These are phyloP conservation scores for Urocolius indicus DNA, from an alignment of 2,113 vertebrate species.

Conservation along the genomic window DNA sequence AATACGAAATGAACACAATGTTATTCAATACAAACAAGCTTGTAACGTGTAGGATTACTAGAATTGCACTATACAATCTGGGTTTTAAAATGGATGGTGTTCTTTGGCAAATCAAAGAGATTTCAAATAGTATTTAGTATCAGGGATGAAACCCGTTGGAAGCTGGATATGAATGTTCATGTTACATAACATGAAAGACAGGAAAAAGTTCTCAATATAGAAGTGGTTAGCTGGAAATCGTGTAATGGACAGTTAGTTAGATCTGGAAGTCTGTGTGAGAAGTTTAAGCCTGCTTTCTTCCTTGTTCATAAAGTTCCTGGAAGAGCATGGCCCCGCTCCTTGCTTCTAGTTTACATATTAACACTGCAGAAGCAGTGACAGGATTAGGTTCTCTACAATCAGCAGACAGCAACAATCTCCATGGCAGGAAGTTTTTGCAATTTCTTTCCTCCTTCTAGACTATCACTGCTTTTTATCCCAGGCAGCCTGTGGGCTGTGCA, in stretches of 20 bases:
- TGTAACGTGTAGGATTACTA: conserved; percentile 76
- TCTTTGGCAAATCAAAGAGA: conserved; percentile 40
- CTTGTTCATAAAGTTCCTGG: not conserved
- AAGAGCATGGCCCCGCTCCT: not conserved
- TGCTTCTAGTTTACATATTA: not conserved
- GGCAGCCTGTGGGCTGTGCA: not conserved
- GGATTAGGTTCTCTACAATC: not conserved
- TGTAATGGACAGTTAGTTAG: not conserved
- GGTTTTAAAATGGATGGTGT: conserved; percentile 60
- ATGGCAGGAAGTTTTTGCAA: not conserved
- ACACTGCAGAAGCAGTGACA: not conserved
- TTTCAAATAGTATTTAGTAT: conserved; percentile 38
- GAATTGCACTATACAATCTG: conserved; percentile 48
- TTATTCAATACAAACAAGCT: conserved; percentile 64
- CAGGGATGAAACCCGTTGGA: conserved; percentile 13
- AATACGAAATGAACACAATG: conserved; percentile 80
- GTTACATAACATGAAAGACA: not conserved
- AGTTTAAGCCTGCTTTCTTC: not conserved
- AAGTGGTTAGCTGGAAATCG: conserved; percentile 14
- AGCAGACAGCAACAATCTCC: not conserved
- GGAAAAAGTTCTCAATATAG: not conserved
- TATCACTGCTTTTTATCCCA: not conserved
- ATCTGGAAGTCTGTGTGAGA: not conserved
- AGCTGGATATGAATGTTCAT: conserved; percentile 37
- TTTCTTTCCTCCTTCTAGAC: not conserved